phyloP scores from a whole-genome alignment of 2,113 vertebrate genomes.

The Charadrius vociferus region DNA sequence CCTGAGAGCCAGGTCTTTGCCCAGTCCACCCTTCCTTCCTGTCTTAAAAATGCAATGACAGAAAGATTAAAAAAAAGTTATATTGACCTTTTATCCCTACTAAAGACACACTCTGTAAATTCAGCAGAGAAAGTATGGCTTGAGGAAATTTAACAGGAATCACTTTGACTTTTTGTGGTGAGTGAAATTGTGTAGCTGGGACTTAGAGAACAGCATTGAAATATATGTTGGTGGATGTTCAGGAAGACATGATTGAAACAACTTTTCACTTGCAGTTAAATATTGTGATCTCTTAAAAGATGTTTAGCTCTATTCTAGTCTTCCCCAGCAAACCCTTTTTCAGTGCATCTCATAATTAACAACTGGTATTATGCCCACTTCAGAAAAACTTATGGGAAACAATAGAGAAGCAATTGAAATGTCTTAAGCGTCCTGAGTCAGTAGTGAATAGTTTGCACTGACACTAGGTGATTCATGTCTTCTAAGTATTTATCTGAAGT shows the following conservation, averaged over 20 bases:
- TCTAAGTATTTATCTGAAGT: neutral
- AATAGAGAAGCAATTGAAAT: neutral
- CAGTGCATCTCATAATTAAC: neutral
- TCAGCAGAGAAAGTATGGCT: conserved; percentile 1
- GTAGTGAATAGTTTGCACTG: neutral
- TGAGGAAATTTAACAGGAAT: conserved; percentile 18
- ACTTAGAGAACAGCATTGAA: neutral
- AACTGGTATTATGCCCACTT: neutral
- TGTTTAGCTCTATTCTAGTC: neutral
- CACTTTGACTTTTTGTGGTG: conserved; percentile 1
- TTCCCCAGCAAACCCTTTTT: neutral
- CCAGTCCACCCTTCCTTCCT: conserved; percentile 89
- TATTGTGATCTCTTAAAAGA: neutral
- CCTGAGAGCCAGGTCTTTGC: conserved; percentile 76
- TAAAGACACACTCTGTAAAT: conserved; percentile 13
- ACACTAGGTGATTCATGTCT: neutral
- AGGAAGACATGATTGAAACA: neutral
- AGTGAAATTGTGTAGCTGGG: neutral
- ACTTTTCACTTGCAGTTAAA: neutral
- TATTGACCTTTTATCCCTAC: conserved; percentile 63
- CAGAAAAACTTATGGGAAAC: neutral
- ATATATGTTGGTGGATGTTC: neutral
- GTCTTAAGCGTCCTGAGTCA: neutral
- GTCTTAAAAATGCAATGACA: conserved; percentile 68
- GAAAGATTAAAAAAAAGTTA: conserved; percentile 52